phyloP scores from a whole-genome alignment of 2,113 vertebrate species.

The Elachura formosa region DNA sequence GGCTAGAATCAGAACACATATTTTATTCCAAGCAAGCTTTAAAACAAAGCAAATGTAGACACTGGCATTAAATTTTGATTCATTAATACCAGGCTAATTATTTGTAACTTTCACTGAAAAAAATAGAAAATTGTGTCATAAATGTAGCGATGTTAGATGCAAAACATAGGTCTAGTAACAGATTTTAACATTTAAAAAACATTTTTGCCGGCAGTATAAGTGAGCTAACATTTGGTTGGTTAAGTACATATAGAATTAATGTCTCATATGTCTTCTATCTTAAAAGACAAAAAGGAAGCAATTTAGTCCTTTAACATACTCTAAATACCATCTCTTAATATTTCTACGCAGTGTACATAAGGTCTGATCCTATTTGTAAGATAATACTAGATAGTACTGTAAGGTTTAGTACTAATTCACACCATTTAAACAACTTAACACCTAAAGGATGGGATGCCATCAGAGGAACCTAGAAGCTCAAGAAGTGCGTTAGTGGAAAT shows the following conservation, averaged over 20 bases:
- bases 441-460: not conserved
- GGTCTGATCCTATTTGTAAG: not conserved
- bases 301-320: not conserved
- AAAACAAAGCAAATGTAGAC: not conserved
- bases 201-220: not conserved
- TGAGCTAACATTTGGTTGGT: not conserved
- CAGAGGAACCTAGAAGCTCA: not conserved
- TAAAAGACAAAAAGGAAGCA: not conserved
- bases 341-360: not conserved
- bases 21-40: not conserved
- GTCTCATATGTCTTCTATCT: not conserved
- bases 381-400: not conserved
- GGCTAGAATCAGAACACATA: not conserved
- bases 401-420: not conserved
- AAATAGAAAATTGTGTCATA: not conserved
- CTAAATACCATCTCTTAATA: slow-evolving; percentile 7
- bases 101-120: not conserved
- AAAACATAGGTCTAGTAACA: slow-evolving; percentile 5
- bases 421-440: not conserved
- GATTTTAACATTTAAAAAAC: slow-evolving; percentile 43
- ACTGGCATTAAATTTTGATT: not conserved
- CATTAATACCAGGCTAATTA: not conserved
- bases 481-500: rapidly evolving
- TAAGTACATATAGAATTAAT: not conserved
- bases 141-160: not conserved